These are phyloP conservation scores for Myopa testacea DNA, from an alignment of 2,888 invertebrate genomes.

Conservation along the genomic window DNA sequence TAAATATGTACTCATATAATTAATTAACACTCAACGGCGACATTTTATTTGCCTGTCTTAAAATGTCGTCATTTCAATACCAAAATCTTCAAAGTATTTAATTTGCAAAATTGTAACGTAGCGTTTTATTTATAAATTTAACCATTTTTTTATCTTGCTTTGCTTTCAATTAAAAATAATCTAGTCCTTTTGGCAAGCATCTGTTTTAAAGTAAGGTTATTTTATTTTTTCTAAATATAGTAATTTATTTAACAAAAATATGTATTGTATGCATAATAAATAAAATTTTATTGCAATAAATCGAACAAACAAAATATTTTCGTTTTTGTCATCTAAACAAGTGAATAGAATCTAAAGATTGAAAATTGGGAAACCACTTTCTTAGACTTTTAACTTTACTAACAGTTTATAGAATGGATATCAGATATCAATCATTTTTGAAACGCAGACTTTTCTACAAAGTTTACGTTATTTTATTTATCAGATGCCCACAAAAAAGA, in stretches of 20 bases:
- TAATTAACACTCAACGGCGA: background rate
- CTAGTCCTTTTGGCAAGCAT: constrained; percentile 32
- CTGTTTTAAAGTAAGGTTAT: constrained; percentile 21
- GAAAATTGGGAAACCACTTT: no score
- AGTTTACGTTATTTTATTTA: background rate
- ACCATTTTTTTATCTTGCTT: background rate
- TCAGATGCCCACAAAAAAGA: background rate
- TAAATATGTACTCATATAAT: background rate
- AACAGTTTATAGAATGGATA: no score
- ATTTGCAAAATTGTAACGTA: no score
- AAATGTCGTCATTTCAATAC: constrained; percentile 28
- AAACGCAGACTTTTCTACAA: background rate
- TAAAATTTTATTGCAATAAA: background rate
- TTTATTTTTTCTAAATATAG: background rate
- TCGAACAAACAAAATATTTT: constrained; percentile 3
- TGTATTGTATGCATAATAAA: background rate
- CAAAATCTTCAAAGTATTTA: constrained; percentile 36
- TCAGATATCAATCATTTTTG: no score
- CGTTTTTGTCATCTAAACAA: background rate
- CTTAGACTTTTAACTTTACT: no score
- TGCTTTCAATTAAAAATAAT: constrained; percentile 10
- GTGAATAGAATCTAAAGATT: background rate
- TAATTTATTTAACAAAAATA: constrained; percentile 9
- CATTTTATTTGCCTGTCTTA: background rate
- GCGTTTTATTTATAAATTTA: background rate